These are phyloP conservation scores for Atta cephalotes DNA, from an alignment of 1,140 invertebrate species.

Conservation along the genomic window DNA sequence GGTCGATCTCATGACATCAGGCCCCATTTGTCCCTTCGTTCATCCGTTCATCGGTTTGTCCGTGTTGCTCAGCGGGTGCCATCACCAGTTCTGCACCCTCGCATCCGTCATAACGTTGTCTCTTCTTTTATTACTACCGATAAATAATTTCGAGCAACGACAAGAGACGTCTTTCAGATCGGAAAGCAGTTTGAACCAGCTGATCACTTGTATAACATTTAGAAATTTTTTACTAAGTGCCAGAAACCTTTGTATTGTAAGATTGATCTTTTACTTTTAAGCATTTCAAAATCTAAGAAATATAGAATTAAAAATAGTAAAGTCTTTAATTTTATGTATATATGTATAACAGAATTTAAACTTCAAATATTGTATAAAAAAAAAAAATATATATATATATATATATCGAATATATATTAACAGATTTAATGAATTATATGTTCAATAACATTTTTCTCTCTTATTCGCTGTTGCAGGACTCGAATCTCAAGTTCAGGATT, in stretches of 20 bases:
- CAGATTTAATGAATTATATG: background rate
- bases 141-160: slow-evolving; percentile 74
- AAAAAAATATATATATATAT: too few species aligned
- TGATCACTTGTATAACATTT: slow-evolving; percentile 45
- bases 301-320: background rate
- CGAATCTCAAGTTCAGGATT: slow-evolving; percentile 81
- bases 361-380: background rate
- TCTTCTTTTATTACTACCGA: slow-evolving; percentile 74
- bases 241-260: slow-evolving; percentile 9
- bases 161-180: slow-evolving; percentile 51
- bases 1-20: slow-evolving; percentile 80
- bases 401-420: background rate
- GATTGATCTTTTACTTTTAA: background rate
- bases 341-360: background rate
- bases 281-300: background rate
- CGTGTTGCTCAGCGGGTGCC: slow-evolving; percentile 82
- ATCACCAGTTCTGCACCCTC: slow-evolving; percentile 84
- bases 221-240: slow-evolving; percentile 1
- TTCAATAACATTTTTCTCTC: background rate
- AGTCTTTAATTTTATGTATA: background rate
- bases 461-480: slow-evolving; percentile 77
- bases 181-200: slow-evolving; percentile 40
- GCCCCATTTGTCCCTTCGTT: slow-evolving; percentile 75
- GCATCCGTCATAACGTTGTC: slow-evolving; percentile 82
- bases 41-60: slow-evolving; percentile 74